Evolutionary conservation across 30 jellyfish, hydroid and myxozoan genomes (phyloP).

Genomic region (Chironex yamaguchii): DNA sequence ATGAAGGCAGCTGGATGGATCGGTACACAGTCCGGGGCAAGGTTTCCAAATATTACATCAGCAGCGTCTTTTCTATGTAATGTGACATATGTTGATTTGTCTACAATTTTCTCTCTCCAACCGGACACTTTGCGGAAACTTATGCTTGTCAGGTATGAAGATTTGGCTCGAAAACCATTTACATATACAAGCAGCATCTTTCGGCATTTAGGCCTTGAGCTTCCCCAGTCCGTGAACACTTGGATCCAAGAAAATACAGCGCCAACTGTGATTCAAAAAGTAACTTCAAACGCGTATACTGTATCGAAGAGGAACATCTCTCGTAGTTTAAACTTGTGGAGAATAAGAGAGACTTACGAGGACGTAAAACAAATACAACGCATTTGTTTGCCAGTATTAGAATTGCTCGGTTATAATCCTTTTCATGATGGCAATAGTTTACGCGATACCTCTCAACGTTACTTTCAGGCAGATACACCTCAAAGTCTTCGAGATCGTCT

Average conservation of each 20-base stretch:
- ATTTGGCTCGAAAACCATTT: constrained; percentile 79
- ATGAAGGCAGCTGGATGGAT: constrained; percentile 92
- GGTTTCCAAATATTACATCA: constrained; percentile 51
- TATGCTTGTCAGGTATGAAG: constrained; percentile 84
- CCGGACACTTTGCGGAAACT: constrained; percentile 43
- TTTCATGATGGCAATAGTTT: constrained; percentile 56
- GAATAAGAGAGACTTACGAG: constrained; percentile 51
- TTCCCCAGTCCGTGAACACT: constrained; percentile 62
- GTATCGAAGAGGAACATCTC: constrained; percentile 83
- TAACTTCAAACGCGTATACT: constrained; percentile 60
- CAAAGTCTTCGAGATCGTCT: too few species aligned
- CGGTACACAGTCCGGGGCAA: constrained; percentile 67
- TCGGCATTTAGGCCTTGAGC: constrained; percentile 31
- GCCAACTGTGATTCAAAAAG: constrained; percentile 4
- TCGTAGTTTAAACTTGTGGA: constrained; percentile 84
- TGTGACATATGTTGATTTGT: constrained; percentile 57
- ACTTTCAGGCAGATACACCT: background rate
- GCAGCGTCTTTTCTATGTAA: constrained; percentile 87
- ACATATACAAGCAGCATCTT: constrained; percentile 59
- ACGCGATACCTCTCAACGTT: constrained; percentile 10
- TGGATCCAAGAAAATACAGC: constrained; percentile 82
- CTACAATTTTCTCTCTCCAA: constrained; percentile 66
- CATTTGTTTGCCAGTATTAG: constrained; percentile 73
- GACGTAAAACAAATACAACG: constrained; percentile 66
- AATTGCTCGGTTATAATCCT: constrained; percentile 64